Base-by-base conservation (phyloP, 2,797 vertebrate species). In the Spea hammondii region DNA sequence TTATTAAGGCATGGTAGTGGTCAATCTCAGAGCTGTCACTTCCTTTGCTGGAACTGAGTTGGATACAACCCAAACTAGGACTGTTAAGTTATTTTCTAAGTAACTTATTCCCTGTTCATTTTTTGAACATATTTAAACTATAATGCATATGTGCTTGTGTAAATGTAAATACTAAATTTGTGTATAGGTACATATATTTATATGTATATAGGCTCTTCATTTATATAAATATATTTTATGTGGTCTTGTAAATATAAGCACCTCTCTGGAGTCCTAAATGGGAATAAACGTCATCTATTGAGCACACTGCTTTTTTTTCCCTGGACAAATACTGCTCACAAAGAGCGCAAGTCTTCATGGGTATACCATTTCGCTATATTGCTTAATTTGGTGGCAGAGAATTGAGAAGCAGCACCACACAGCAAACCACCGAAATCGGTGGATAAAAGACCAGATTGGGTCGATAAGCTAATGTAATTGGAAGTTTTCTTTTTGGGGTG, bases 171-270 rank as follows among this genome's bases (percentile, higher is more conserved):
- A 76, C 65, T 50, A 80, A 64, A 80, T 76, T 71, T 80, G 73
- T 80, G 79, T 72, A 81, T 76, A 81, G 50, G 74, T 76, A 76
- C 68, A 81, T 77, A 71, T 71, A 76, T 81, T 75, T 79, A 81
- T 71, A 76, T 76, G 79, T 81, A 76, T 76, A 81, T 72, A 81
- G 62, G 67, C 44, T 51, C 32, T 70, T 8, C 74, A 79, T 54
- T 66, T 71, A 66, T 77, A 60, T 67, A 72, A 72, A 71, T 76
- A 66, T 76, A 64, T 45, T 44, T 66, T 76, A 71, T 77, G 49
- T 47, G 44, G 66, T 72, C 64, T 17, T 54, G 57, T 14, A 69
- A 54, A 53, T 72, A 47, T 17, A 59, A 72, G 51, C 53, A 57
- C 71, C 14, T 17, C n/a, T 62, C n/a, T 12, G n/a, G 7, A 62